These are phyloP conservation scores for Watsonalla binaria DNA, from an alignment of 2,888 invertebrate genomes.

Conservation along the genomic window DNA sequence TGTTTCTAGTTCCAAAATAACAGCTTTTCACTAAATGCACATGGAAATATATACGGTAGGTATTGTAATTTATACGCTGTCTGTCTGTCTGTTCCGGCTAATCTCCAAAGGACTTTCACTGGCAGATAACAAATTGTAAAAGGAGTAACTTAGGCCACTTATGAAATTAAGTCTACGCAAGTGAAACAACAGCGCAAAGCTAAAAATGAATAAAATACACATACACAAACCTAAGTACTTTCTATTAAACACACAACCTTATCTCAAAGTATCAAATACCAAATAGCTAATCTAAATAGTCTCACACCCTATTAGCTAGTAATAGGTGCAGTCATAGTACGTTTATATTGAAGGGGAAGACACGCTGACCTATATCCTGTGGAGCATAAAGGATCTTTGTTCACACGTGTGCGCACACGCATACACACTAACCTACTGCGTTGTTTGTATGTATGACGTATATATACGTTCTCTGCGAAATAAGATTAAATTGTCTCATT, in stretches of 20 bases:
- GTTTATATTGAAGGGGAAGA: conserved; percentile 42
- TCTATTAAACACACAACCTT: background rate
- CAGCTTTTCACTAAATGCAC: too few relatives aligned
- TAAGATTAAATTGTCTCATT: too few relatives aligned
- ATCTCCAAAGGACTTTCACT: too few relatives aligned
- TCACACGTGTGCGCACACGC: conserved; percentile 33
- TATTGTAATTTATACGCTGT: too few relatives aligned
- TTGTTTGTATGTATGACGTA: background rate
- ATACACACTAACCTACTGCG: conserved; percentile 9
- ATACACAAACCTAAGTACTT: background rate
- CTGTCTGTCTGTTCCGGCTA: too few relatives aligned
- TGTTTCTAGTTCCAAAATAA: too few relatives aligned
- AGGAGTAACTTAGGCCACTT: too few relatives aligned
- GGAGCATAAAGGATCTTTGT: conserved; percentile 57
- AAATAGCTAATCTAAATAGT: conserved; percentile 1
- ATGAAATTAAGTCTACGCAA: too few relatives aligned
- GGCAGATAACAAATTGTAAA: too few relatives aligned
- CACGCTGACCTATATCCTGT: conserved; percentile 65
- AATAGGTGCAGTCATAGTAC: conserved; percentile 43
- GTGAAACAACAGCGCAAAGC: too few relatives aligned
- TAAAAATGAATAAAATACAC: too few relatives aligned
- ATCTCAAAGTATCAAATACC: background rate
- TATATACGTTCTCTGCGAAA: background rate
- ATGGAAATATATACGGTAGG: too few relatives aligned
- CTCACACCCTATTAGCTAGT: conserved; percentile 8